Percentiles rank a stretch among this genome's conserved stretches.
These are phyloP conservation scores for Rhincodon typus DNA, from an alignment of 2,797 vertebrate genomes.

Conservation along the genomic window DNA sequence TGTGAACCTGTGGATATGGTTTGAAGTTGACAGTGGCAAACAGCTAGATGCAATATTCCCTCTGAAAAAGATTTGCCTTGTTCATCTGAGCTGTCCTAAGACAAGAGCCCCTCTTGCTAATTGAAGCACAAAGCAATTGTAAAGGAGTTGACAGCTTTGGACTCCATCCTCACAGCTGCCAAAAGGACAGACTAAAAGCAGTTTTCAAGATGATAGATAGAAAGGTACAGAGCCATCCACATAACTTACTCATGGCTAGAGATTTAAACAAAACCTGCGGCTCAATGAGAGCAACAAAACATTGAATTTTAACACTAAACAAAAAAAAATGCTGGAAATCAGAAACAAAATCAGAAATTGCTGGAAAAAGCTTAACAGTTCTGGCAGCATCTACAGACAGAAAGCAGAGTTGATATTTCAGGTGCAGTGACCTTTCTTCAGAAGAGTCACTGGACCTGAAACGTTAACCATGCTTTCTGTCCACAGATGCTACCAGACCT, in stretches of 20 bases:
- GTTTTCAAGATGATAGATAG: background rate
- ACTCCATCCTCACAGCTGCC: background rate
- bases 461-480: too few relatives aligned
- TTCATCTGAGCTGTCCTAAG: background rate
- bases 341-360: too few relatives aligned
- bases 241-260: background rate
- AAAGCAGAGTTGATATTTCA: too few relatives aligned
- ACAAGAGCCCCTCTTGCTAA: background rate
- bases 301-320: too few relatives aligned
- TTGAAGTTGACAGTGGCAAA: background rate
- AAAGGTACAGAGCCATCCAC: too few relatives aligned
- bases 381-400: too few relatives aligned
- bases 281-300: background rate
- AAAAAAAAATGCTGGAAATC: too few relatives aligned
- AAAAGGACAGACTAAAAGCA: background rate
- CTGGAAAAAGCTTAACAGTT: too few relatives aligned
- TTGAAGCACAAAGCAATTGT: background rate
- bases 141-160: background rate
- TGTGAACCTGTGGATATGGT: background rate
- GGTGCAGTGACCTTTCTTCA: too few relatives aligned
- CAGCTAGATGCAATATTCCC: background rate
- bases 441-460: too few relatives aligned
- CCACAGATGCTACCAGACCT: too few relatives aligned
- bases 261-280: background rate
- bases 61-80: background rate